These are phyloP conservation scores for Luidia sarsii DNA, from an alignment of 53 echinoderm and acorn worm species.

Conservation along the genomic window DNA sequence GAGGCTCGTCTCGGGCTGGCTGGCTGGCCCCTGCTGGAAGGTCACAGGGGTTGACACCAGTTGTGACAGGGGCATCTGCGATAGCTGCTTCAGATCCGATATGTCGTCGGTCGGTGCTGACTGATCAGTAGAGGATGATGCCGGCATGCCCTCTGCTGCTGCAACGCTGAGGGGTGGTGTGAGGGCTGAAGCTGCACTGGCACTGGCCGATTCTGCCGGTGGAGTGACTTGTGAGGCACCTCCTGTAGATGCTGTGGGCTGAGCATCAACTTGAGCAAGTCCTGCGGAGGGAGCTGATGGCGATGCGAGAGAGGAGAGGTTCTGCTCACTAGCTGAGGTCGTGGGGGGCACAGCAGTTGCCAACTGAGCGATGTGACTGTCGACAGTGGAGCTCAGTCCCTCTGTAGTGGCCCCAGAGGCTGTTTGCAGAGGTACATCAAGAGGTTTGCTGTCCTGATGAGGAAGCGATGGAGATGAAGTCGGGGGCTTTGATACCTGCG, in stretches of 20 bases:
- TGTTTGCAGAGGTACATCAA: too few species aligned
- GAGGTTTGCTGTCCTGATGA: too few species aligned
- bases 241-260: not conserved
- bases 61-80: constrained; percentile 20
- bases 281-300: not conserved
- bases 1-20: not conserved
- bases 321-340: too few species aligned
- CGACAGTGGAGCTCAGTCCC: not conserved
- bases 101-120: constrained; percentile 4
- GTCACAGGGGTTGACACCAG: not conserved
- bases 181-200: not conserved
- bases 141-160: not conserved
- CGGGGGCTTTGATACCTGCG: too few species aligned
- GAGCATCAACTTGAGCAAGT: not conserved
- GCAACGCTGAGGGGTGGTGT: not conserved
- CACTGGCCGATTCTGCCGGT: not conserved
- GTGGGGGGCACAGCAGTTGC: not conserved
- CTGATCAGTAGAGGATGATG: not conserved
- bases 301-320: not conserved
- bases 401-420: not conserved
- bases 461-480: too few species aligned
- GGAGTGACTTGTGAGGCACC: not conserved
- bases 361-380: not conserved
- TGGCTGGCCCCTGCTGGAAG: not conserved
- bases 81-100: constrained; percentile 6